A percentile compares a stretch with the other conserved stretches of the same genome.
Conservation (phyloP, 2,888 invertebrate genomes). For the Crepidodera aurea region DNA sequence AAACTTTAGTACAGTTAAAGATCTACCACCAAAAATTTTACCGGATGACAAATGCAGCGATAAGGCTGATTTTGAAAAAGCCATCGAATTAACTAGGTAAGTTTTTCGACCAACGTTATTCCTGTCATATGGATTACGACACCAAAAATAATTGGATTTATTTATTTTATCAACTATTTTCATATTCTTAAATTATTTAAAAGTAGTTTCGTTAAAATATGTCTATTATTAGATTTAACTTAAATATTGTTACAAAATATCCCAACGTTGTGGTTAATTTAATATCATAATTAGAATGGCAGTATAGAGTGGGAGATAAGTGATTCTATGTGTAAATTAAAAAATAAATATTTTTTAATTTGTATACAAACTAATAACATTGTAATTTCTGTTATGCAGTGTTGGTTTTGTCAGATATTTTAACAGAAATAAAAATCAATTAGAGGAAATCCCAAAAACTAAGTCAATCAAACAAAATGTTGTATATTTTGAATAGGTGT, state of each 20-base stretch:
- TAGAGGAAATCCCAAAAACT: too few relatives aligned
- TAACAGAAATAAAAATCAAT: background rate
- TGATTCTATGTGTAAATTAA: background rate
- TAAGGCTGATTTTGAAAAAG: constrained; percentile 87
- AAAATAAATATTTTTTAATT: background rate
- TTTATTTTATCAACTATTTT: too few relatives aligned
- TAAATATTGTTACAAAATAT: too few relatives aligned
- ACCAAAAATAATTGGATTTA: too few relatives aligned
- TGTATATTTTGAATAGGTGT: too few relatives aligned
- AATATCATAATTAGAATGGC: constrained; percentile 2
- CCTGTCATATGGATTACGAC: too few relatives aligned
- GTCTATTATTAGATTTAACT: too few relatives aligned
- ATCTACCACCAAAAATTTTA: constrained; percentile 55
- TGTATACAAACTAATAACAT: background rate
- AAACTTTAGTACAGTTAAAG: constrained; percentile 47
- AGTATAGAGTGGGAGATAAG: background rate
- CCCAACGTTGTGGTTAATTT: background rate
- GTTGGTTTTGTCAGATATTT: background rate
- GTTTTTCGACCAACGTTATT: too few relatives aligned
- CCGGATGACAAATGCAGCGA: constrained; percentile 69
- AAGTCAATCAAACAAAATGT: too few relatives aligned
- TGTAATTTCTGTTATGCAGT: background rate
- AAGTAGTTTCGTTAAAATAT: too few relatives aligned
- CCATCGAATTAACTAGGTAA: constrained; percentile 77
- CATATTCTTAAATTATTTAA: too few relatives aligned